Percentiles rank a stretch among this genome's conserved stretches.
Evolutionary conservation across 2,888 invertebrate genomes (phyloP).

Genomic region (Aethes cnicana): DNA sequence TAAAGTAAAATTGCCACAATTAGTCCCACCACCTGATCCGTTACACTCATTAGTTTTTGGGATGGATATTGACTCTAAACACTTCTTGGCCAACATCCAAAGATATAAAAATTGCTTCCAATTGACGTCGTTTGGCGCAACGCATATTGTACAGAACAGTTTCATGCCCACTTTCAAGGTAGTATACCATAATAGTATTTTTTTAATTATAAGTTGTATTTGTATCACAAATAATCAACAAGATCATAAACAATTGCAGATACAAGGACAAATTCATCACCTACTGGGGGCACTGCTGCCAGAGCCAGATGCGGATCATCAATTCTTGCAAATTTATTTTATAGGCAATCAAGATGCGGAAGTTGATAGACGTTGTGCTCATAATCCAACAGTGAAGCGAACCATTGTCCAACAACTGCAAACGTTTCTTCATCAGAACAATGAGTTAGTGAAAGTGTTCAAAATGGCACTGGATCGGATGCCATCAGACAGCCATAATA

Average conservation of each 20-base stretch:
- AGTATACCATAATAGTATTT: constrained; percentile 16
- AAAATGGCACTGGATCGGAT: constrained; percentile 25
- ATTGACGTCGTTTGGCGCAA: constrained; percentile 14
- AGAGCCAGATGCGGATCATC: constrained; percentile 18
- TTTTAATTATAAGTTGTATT: neutral
- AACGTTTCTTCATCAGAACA: constrained; percentile 38
- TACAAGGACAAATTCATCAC: constrained; percentile 32
- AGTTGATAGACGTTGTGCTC: constrained; percentile 13
- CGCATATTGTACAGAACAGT: constrained; percentile 2
- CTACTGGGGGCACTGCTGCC: constrained; percentile 21
- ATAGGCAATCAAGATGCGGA: constrained; percentile 16
- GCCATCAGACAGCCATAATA: constrained; percentile 25
- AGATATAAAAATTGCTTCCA: constrained; percentile 13
- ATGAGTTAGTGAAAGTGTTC: constrained; percentile 34
- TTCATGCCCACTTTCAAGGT: constrained; percentile 40
- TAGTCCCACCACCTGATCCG: constrained; percentile 34
- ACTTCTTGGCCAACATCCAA: constrained; percentile 37
- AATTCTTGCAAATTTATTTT: constrained; percentile 29
- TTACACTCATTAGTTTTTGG: constrained; percentile 33
- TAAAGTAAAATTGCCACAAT: constrained; percentile 42
- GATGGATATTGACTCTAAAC: constrained; percentile 32
- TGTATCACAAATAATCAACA: constrained; percentile 8
- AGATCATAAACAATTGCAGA: constrained; percentile 21
- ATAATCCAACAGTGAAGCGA: constrained; percentile 29
- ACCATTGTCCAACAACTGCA: constrained; percentile 40